Conservation (phyloP, 64 coral and sea anemone genomes). For the Dendrophyllia cribrosa region DNA sequence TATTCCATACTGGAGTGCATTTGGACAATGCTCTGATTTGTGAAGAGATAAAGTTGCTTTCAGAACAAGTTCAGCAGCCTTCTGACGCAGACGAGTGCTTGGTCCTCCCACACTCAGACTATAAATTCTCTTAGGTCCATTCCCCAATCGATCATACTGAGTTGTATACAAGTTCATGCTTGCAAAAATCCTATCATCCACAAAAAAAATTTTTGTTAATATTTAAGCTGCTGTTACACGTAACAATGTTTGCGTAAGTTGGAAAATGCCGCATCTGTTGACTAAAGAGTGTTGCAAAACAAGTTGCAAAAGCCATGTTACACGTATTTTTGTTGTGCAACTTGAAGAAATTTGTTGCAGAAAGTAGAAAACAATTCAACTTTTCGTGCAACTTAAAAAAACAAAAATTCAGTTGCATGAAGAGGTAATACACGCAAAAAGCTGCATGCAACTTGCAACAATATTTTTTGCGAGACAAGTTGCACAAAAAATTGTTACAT, state of each 20-base stretch:
- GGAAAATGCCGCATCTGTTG: neutral
- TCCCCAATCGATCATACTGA: neutral
- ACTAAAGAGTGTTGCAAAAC: no score
- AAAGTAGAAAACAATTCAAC: no score
- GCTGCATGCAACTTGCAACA: no score
- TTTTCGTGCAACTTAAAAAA: no score
- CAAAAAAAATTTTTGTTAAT: neutral
- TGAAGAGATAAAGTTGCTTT: constrained; percentile 54
- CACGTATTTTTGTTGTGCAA: no score
- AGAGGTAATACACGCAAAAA: no score
- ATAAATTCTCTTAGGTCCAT: constrained; percentile 15
- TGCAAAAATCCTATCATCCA: neutral
- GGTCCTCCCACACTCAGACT: constrained; percentile 80
- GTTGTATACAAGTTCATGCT: constrained; percentile 19
- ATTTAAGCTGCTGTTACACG: no score
- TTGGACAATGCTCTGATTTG: constrained; percentile 39
- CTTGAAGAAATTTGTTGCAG: no score
- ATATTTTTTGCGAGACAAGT: no score
- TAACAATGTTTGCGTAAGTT: neutral
- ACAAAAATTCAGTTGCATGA: no score
- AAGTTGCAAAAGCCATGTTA: no score
- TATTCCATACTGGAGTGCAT: constrained; percentile 80
- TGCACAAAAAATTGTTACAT: no score
- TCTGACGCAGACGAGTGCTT: constrained; percentile 59
- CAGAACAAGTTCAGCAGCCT: constrained; percentile 57